Evolutionary conservation across 2,888 invertebrate genomes (phyloP), one percentile per base, ranked within the genome.

Genomic region (Nomada flava): DNA sequence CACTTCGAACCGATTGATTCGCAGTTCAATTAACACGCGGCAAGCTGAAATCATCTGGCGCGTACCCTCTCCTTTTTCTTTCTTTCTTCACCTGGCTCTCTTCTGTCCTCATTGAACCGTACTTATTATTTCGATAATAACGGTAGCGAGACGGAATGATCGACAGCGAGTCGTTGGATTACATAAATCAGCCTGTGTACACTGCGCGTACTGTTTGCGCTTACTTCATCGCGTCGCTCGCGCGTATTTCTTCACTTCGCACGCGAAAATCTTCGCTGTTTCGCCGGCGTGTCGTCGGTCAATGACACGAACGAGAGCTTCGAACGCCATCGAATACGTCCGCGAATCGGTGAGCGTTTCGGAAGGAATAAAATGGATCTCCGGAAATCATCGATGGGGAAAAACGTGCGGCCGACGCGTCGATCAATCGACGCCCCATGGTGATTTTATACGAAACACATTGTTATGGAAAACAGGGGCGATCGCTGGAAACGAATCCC

Each of bases 401-500:
- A 23, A 29, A 29, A 18, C 57, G 29, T 9, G 59, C 15, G 36
- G 55, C 20, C 15, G 7, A 23, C 7, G 20, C 18, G n/a, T 10
- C 29, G 68, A 69, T 68, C 76, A 5, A 68, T 55, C 74, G 63
- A 18, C 47, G 75, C 4, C 15, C 47, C 50, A 11, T 5, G 55
- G 9, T 13, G 65, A 36, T 71, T 50, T 62, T 36, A 62, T 50
- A 60, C 67, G 15, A 29, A 26, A 65, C 65, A 47, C 79, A 79
- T 79, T 79, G 79, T 79, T 79, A 79, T 79, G 79, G 67, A 79
- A 79, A 79, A 50, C 79, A 52, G 62, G 44, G 42, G 20, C 59
- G 79, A 71, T 60, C 62, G 64, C 13, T 9, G 69, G 15, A 11
- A 64, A 69, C 18, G 64, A 79, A 70, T 10, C 23, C 47, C 59